Conservation (phyloP, 2,888 invertebrate genomes). For the Chirona hameri region DNA sequence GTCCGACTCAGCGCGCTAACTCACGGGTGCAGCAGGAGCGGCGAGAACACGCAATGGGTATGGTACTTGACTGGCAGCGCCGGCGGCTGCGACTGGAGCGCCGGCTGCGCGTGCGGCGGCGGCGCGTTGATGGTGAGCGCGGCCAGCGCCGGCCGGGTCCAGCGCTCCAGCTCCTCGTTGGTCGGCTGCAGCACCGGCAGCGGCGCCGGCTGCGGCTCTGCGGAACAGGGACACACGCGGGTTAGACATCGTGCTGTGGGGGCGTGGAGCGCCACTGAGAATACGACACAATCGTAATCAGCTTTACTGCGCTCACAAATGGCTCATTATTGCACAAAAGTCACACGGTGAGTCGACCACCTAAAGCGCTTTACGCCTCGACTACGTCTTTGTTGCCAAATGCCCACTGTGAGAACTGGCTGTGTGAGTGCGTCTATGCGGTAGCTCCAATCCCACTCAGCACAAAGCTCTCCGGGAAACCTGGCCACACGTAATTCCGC, state of each 20-base stretch:
- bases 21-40: conserved; percentile 47
- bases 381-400: too few species aligned
- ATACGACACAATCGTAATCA: too few species aligned
- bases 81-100: conserved; percentile 36
- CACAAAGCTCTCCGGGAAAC: background rate
- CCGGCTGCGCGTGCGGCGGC: conserved; percentile 49
- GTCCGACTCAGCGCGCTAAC: conserved; percentile 39
- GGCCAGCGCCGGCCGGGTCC: conserved; percentile 54
- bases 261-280: too few species aligned
- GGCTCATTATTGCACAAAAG: too few species aligned
- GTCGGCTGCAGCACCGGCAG: background rate
- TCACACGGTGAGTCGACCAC: too few species aligned
- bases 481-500: background rate
- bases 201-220: conserved; percentile 29
- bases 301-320: too few species aligned
- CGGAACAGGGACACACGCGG: conserved; percentile 23
- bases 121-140: conserved; percentile 54
- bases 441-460: too few species aligned
- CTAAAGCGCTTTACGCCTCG: too few species aligned
- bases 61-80: conserved; percentile 35
- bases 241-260: background rate
- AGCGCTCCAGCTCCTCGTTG: conserved; percentile 58
- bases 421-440: too few species aligned
- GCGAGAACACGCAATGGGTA: conserved; percentile 40
- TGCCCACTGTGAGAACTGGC: too few species aligned